phyloP scores from a whole-genome alignment of 2,113 vertebrate species.

The Motacilla tschutschensis region DNA sequence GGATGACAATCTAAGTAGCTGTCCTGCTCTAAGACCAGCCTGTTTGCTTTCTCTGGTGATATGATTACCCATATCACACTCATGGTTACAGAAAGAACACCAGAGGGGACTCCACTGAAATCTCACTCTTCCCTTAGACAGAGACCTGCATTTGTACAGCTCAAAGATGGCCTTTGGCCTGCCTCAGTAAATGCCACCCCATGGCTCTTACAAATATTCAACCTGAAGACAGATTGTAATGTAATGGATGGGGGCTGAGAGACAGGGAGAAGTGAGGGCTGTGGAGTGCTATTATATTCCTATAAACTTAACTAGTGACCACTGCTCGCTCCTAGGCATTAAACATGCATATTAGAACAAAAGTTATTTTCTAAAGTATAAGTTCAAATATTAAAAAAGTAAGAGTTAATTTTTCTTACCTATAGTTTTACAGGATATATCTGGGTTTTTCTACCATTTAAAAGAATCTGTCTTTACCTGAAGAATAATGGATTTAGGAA shows the following conservation, averaged over 20 bases:
- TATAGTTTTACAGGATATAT: background rate
- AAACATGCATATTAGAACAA: background rate
- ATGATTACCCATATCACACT: background rate
- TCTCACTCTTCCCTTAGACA: background rate
- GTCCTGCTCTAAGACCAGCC: background rate
- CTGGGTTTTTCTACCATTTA: background rate
- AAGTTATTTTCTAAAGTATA: background rate
- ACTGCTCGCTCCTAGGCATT: background rate
- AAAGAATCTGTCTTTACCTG: background rate
- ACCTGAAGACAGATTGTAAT: background rate
- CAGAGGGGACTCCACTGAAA: background rate
- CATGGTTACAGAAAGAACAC: background rate
- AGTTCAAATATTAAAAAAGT: background rate
- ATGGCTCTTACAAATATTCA: background rate
- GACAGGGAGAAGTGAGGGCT: fast-evolving
- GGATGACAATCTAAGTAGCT: background rate
- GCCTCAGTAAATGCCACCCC: background rate
- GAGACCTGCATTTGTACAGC: fast-evolving
- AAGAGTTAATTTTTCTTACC: background rate
- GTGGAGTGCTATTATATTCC: background rate
- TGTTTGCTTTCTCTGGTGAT: background rate
- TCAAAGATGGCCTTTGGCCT: background rate
- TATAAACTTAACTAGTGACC: background rate
- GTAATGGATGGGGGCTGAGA: too few species aligned
- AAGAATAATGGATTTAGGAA: background rate